Conservation (phyloP, 2,797 vertebrate species). For the Trichosurus vulpecula region DNA sequence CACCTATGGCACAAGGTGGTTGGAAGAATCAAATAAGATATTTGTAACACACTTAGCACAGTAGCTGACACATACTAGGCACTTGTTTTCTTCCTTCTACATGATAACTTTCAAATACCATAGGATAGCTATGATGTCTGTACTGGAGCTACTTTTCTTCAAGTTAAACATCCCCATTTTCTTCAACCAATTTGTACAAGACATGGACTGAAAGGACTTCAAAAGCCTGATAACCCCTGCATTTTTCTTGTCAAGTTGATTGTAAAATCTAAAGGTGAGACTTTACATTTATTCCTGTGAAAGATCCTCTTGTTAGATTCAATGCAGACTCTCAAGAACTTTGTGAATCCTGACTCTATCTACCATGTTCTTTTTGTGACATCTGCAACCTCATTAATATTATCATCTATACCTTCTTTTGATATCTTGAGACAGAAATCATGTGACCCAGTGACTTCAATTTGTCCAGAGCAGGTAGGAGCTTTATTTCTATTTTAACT, state of each 20-base stretch:
- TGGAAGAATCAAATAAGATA: slow-evolving; percentile 3
- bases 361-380: background rate
- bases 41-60: background rate
- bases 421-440: background rate
- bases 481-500: background rate
- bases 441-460: background rate
- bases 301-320: background rate
- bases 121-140: background rate
- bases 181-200: background rate
- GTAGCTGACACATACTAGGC: background rate
- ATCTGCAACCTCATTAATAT: background rate
- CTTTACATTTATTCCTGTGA: background rate
- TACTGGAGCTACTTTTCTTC: background rate
- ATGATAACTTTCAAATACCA: background rate
- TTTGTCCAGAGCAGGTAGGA: background rate
- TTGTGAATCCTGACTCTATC: background rate
- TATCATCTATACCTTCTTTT: background rate
- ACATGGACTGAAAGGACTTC: background rate
- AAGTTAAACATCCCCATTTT: background rate
- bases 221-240: background rate
- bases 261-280: background rate
- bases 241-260: background rate
- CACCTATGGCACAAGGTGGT: background rate
- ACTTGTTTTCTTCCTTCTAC: background rate
- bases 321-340: background rate